Evolutionary conservation across 1,140 invertebrate species (phyloP).

Genomic region (Temnothorax longispinosus): DNA sequence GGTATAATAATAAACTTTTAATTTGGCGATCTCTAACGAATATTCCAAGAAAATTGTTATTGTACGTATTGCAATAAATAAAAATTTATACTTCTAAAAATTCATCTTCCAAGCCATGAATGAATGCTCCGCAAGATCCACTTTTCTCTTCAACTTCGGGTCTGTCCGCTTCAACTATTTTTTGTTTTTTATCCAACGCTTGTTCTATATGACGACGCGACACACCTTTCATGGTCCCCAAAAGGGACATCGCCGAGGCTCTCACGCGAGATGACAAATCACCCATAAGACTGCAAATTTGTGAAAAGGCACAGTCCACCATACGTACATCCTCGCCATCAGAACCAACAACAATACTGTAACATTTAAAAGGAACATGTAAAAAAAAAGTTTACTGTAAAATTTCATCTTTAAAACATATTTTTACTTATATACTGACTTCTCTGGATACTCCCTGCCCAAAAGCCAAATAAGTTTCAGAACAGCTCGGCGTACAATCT

Average conservation of each 20-base stretch:
- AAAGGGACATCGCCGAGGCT: slow-evolving; percentile 91
- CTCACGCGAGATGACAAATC: slow-evolving; percentile 96
- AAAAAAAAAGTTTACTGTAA: slow-evolving; percentile 3
- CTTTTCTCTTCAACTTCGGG: slow-evolving; percentile 88
- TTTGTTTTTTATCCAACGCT: slow-evolving; percentile 99
- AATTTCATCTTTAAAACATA: slow-evolving; percentile 29
- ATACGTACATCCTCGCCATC: slow-evolving; percentile 93
- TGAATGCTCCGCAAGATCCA: slow-evolving; percentile 98
- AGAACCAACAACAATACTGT: slow-evolving; percentile 88
- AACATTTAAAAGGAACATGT: slow-evolving; percentile 65
- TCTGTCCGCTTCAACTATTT: slow-evolving; percentile 95
- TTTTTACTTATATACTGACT: slow-evolving; percentile 85
- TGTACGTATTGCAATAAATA: neutral
- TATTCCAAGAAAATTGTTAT: neutral
- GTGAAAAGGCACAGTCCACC: slow-evolving; percentile 98
- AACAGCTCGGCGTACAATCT: slow-evolving; percentile 95
- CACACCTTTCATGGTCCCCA: slow-evolving; percentile 95
- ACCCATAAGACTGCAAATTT: slow-evolving; percentile 97
- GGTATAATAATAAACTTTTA: slow-evolving; percentile 24
- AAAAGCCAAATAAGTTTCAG: slow-evolving; percentile 94
- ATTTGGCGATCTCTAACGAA: neutral
- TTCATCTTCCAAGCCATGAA: slow-evolving; percentile 99
- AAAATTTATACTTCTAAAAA: slow-evolving; percentile 91
- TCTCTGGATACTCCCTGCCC: slow-evolving; percentile 94
- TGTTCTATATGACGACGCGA: slow-evolving; percentile 96